Percentiles rank a stretch among this genome's conserved stretches.
Conservation (phyloP, 2,113 vertebrate genomes). For the Equus przewalskii region DNA sequence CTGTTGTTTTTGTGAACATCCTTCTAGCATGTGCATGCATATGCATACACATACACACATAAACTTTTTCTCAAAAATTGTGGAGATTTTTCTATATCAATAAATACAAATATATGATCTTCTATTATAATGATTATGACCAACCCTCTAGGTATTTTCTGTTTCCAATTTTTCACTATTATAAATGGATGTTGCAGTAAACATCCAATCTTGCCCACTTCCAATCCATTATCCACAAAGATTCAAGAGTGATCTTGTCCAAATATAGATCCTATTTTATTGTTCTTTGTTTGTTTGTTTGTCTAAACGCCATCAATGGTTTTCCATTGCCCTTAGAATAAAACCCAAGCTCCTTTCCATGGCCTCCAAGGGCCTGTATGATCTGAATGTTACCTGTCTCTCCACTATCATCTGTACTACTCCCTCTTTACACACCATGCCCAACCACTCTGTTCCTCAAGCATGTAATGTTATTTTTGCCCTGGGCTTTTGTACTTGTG, state of each 20-base stretch:
- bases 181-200: not conserved
- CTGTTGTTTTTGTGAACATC: not conserved
- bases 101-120: not conserved
- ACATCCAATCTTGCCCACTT: not conserved
- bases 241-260: not conserved
- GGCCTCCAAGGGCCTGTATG: not conserved
- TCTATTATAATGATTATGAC: not conserved
- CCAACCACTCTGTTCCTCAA: not conserved
- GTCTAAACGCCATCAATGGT: not conserved
- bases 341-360: not conserved
- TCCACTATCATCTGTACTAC: not conserved
- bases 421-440: not conserved
- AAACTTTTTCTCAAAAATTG: not conserved
- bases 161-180: not conserved
- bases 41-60: not conserved
- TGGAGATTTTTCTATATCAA: not conserved
- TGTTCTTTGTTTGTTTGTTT: not conserved
- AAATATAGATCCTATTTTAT: not conserved
- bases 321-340: not conserved
- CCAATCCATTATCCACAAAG: not conserved
- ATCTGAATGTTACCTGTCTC: not conserved
- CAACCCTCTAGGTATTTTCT: not conserved
- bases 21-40: not conserved
- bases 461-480: not conserved
- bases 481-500: not conserved